phyloP scores from a whole-genome alignment of 2,888 invertebrate species.

The Heliconius ethilla region DNA sequence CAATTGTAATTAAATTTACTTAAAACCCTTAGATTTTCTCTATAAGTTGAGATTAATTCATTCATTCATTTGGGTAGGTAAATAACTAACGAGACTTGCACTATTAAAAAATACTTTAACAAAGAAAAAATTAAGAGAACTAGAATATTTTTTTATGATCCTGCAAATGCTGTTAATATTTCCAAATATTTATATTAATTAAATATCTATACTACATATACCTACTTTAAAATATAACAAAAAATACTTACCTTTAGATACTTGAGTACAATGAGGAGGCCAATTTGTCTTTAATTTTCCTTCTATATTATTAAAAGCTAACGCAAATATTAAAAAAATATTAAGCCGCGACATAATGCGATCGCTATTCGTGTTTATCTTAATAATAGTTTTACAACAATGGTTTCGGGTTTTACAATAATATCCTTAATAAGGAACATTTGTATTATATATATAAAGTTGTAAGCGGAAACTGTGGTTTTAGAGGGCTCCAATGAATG shows the following conservation, averaged over 20 bases:
- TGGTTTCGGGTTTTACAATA: background rate
- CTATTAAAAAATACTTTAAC: too few species aligned
- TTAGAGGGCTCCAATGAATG: background rate
- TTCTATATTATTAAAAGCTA: slow-evolving; percentile 33
- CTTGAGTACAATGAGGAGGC: slow-evolving; percentile 66
- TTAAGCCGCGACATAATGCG: slow-evolving; percentile 18
- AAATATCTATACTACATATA: background rate
- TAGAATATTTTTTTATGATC: background rate
- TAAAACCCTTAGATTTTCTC: background rate
- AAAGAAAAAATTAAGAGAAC: background rate
- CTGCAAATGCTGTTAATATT: background rate
- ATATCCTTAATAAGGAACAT: slow-evolving; percentile 14
- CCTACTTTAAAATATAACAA: background rate
- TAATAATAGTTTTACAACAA: background rate
- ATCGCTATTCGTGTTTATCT: background rate
- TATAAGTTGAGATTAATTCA: background rate
- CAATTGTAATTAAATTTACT: background rate
- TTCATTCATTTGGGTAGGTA: too few species aligned
- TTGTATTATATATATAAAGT: background rate
- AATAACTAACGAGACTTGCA: too few species aligned
- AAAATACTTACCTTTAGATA: slow-evolving; percentile 60
- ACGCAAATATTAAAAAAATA: slow-evolving; percentile 21
- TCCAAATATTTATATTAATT: background rate
- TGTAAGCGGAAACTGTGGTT: background rate
- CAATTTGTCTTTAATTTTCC: slow-evolving; percentile 48